Base-by-base conservation (phyloP, 2,888 invertebrate species). In the Falcaria lacertinaria region DNA sequence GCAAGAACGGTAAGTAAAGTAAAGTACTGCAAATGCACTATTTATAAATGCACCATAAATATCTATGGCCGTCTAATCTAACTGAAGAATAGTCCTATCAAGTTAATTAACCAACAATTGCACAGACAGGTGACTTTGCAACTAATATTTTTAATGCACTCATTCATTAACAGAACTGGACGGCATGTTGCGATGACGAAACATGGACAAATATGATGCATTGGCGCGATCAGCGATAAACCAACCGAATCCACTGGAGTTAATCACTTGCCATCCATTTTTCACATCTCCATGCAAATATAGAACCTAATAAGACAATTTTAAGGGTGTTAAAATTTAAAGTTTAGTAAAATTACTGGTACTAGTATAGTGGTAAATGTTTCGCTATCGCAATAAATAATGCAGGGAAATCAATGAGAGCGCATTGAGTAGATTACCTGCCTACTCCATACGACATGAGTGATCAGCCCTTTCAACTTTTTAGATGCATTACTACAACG, bases 201-300 rank as follows among this genome's bases (percentile, higher is more conserved):
- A 83, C 78, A 66, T 74, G 74, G 67, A 78, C 85, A 82, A 85
- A 84, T 82, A 85, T 88, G 86, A 88, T 87, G 85, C 74, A 88
- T 87, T 67, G 82, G 70, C 67, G 63, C 71, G 84, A 84, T 82
- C 67, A 44, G 45, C 64, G 84, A 86, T 85, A 80, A 65, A 62
- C 58, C 53, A 62, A 52, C 57, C 64, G 62, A 60, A 73, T 65
- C 67, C 52, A 60, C 68, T 66, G 67, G 65, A 67, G 62, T 62
- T 49, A 50, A 54, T 53, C 54, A 32, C 52, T 43, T 22, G 16
- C 32, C 33, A 45, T 42, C 15, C 41, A 15, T 41, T 19, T 19
- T 19, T 19, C 19, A 1, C 28, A 28, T 11, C 28, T 28, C 2
- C 28, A 28, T 11, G 28, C 11, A 28, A 28, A 8, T 28, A 8